phyloP scores from a whole-genome alignment of 2,888 invertebrate species.

The Minunthozetes semirufus region DNA sequence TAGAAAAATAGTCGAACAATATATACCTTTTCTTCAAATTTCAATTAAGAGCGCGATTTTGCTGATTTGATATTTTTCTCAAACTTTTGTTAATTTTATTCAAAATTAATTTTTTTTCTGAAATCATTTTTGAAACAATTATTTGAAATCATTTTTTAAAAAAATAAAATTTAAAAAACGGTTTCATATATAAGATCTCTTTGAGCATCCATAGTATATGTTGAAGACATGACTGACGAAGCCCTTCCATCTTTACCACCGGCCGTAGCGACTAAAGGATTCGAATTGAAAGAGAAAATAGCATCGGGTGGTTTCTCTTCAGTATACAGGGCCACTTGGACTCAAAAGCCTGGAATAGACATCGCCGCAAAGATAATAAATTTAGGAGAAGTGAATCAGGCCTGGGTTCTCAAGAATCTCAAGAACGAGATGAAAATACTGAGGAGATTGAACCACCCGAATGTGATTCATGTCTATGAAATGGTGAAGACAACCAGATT shows the following conservation, averaged over 20 bases:
- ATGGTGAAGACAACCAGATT: neutral
- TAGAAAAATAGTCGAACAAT: too few species aligned
- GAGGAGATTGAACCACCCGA: neutral
- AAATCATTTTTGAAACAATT: too few species aligned
- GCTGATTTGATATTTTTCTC: too few species aligned
- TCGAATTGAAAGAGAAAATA: neutral
- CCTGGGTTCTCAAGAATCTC: neutral
- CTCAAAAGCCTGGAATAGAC: neutral
- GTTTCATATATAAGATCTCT: too few species aligned
- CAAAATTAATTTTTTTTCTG: too few species aligned
- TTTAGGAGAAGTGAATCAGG: neutral
- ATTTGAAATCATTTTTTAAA: too few species aligned
- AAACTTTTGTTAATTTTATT: too few species aligned
- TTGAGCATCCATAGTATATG: too few species aligned
- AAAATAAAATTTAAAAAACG: too few species aligned
- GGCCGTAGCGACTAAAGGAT: neutral
- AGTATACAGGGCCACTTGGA: neutral
- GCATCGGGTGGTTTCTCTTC: neutral
- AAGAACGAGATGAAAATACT: slow-evolving; percentile 2
- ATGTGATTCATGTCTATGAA: neutral
- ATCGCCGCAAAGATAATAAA: neutral
- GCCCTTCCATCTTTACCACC: neutral
- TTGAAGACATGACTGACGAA: neutral
- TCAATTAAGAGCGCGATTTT: too few species aligned
- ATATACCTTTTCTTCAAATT: too few species aligned